Evolutionary conservation across 1,140 invertebrate genomes (phyloP), one percentile per base, ranked within the genome.

Genomic region (Leptoteleia sp.): DNA sequence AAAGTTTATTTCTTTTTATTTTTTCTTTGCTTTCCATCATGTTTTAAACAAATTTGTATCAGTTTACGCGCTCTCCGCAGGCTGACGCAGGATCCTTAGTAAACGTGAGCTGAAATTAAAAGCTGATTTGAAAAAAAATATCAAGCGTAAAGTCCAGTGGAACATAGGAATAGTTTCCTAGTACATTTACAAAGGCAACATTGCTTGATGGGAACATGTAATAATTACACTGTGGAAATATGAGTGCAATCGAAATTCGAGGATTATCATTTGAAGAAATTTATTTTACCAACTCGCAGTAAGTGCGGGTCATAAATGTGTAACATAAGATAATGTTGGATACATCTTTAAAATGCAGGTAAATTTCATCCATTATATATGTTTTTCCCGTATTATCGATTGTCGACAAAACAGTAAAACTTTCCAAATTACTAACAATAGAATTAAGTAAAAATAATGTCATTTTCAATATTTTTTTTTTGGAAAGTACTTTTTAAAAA

Each of bases 61-160:
- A 62, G 80, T 79, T 84, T 76, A 79, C 81, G 79, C 77, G 70
- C 82, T 85, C 79, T 83, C 68, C 77, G 48, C 64, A 78, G 83
- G 81, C 48, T 76, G 84, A 80, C 73, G 73, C 55, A 59, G 72
- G 81, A 79, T 87, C 83, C 81, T 85, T 88, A 88, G 81, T 84
- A 78, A 79, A 67, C 84, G 76, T 85, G 82, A 83, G 87, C 88
- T 89, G 87, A 85, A 89, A 82, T 77, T 81, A 76, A 82, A 78
- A 67, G 22, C 4, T 7, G 6, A 42, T 62, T 55, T 59, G 13
- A 35, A 45, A 62, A 61, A 45, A 61, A 54, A 54, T 11, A 38
- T 50, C 15, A 29, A 65, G 77, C 16, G 13, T 62, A 73, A 33
- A 64, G 7, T 25, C 35, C 25, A 27, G 17, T 52, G 27, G 40